phyloP scores from a whole-genome alignment of 2,113 vertebrate genomes.

The Larimichthys crocea region DNA sequence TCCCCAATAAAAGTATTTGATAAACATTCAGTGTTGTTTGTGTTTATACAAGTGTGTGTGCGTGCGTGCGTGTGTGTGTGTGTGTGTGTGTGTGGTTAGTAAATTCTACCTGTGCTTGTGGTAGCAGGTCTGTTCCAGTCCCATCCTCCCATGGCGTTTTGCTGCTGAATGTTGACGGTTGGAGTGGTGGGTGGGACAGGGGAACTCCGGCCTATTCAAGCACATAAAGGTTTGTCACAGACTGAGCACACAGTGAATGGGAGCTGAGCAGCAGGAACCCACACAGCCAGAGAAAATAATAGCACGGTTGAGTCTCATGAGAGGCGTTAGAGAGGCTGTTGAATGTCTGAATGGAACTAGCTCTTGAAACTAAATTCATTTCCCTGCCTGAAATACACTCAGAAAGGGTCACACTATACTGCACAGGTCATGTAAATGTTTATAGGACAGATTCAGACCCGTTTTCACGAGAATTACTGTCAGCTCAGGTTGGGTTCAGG shows the following conservation, averaged over 20 bases:
- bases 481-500: neutral
- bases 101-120: constrained; percentile 68
- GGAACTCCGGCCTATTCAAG: constrained; percentile 81
- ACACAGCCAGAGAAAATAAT: constrained; percentile 3
- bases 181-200: constrained; percentile 88
- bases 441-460: neutral
- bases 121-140: constrained; percentile 91
- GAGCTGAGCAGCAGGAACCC: constrained; percentile 1
- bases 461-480: neutral
- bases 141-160: constrained; percentile 91
- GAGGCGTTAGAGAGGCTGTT: neutral
- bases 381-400: neutral
- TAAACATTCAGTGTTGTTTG: neutral
- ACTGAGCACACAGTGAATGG: constrained; percentile 22
- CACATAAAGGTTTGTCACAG: constrained; percentile 43
- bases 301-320: neutral
- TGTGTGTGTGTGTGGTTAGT: neutral
- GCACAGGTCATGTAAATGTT: neutral
- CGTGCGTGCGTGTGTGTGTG: neutral
- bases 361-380: neutral
- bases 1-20: neutral
- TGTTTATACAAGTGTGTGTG: neutral
- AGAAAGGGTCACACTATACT: neutral
- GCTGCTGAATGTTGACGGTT: constrained; percentile 93
- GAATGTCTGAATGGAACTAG: neutral